These are phyloP conservation scores for Belgica antarctica DNA, from an alignment of 2,888 invertebrate genomes.

Conservation along the genomic window DNA sequence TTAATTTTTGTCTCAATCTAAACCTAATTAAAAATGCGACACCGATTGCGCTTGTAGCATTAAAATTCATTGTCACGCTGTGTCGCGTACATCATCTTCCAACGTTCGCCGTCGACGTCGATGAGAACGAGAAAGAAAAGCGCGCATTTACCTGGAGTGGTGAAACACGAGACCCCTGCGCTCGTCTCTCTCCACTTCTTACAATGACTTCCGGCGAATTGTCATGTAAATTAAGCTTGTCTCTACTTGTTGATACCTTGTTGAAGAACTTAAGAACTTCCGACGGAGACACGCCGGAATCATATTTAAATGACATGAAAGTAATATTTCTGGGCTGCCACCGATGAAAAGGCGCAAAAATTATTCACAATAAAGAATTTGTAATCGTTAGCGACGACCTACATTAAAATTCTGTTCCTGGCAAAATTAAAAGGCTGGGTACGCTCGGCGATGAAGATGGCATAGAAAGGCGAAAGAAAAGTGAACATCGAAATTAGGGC, in stretches of 20 bases:
- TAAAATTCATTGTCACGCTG: background rate
- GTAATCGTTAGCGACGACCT: too few species aligned
- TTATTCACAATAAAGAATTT: constrained; percentile 34
- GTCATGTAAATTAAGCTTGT: constrained; percentile 33
- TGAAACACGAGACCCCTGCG: background rate
- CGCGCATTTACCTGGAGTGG: background rate
- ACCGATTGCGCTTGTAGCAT: too few species aligned
- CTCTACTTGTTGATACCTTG: constrained; percentile 38
- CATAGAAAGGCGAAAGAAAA: constrained; percentile 26
- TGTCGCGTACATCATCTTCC: background rate
- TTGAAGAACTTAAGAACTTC: constrained; percentile 6
- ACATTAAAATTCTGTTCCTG: background rate
- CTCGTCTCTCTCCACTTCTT: background rate
- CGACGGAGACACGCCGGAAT: constrained; percentile 30
- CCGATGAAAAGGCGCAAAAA: constrained; percentile 35
- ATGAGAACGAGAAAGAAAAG: background rate
- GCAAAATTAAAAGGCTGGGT: background rate
- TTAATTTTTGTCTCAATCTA: too few species aligned
- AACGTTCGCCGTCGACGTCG: background rate
- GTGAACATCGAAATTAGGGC: constrained; percentile 40
- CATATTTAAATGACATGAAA: constrained; percentile 35
- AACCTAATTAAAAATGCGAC: too few species aligned
- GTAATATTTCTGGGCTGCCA: constrained; percentile 11
- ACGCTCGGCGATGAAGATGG: background rate
- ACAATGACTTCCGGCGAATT: constrained; percentile 35